Conservation (phyloP, 2,113 vertebrate genomes). For the Tychaedon coryphoeus region DNA sequence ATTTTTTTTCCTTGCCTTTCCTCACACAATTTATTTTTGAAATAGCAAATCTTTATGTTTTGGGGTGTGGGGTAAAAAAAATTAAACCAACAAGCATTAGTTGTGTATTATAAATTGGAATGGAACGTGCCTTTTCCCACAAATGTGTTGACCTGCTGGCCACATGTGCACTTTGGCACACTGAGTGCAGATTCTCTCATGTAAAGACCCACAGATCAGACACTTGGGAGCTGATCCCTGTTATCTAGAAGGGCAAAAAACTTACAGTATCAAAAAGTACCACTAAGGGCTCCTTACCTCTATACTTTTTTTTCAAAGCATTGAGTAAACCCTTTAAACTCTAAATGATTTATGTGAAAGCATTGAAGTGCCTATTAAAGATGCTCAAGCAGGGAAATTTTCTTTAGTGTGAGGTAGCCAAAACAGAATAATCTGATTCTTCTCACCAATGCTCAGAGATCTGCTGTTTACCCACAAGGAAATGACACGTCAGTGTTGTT, state of each 20-base stretch:
- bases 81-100: neutral
- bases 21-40: neutral
- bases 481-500: neutral
- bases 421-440: neutral
- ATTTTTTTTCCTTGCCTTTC: neutral
- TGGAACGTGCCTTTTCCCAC: neutral
- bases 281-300: neutral
- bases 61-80: too few species aligned
- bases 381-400: neutral
- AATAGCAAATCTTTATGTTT: neutral
- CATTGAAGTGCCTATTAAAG: neutral
- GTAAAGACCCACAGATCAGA: neutral
- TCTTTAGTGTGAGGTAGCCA: neutral
- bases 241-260: neutral
- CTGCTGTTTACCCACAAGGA: neutral
- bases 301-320: neutral
- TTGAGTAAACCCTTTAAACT: neutral
- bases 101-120: neutral
- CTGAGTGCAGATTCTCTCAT: neutral
- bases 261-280: neutral
- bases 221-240: neutral
- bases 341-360: neutral
- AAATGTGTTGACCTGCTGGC: neutral
- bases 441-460: neutral
- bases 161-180: slow-evolving; percentile 27